A percentile compares a stretch with the other conserved stretches of the same genome.
phyloP scores from a whole-genome alignment of 2,113 vertebrate genomes.

The Toxotes chatareus region DNA sequence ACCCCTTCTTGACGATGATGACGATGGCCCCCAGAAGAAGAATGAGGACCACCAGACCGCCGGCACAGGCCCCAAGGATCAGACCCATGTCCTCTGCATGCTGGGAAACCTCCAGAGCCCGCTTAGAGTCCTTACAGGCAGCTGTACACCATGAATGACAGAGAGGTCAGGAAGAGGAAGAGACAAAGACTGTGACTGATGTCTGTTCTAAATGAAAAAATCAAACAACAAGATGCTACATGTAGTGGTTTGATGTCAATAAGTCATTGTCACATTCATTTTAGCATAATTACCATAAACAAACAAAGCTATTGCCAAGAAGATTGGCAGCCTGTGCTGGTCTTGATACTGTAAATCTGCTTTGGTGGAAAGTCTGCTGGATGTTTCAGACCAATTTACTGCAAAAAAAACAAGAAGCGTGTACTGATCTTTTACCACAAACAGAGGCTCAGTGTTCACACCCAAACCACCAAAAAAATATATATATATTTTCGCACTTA shows the following conservation, averaged over 20 bases:
- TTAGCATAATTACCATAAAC: conserved; percentile 35
- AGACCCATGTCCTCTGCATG: conserved; percentile 95
- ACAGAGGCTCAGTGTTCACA: not conserved
- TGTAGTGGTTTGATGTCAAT: conserved; percentile 14
- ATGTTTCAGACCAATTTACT: conserved; percentile 9
- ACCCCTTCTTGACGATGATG: conserved; percentile 94
- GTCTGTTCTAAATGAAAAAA: not conserved
- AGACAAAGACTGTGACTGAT: not conserved
- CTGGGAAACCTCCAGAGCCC: conserved; percentile 92
- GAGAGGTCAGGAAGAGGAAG: not conserved
- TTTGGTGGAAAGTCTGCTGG: not conserved
- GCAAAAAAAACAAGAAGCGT: conserved; percentile 4
- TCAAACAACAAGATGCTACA: not conserved
- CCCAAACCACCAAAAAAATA: not conserved
- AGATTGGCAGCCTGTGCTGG: conserved; percentile 10
- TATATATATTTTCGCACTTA: not conserved
- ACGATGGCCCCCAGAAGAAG: conserved; percentile 93
- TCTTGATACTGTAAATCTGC: not conserved
- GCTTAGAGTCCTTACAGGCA: conserved; percentile 94
- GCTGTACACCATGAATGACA: conserved; percentile 74
- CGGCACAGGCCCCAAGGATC: conserved; percentile 93
- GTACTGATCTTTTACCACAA: not conserved
- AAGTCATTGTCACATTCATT: conserved; percentile 25
- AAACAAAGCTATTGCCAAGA: conserved; percentile 8
- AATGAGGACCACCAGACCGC: conserved; percentile 91